A percentile compares a stretch with the other conserved stretches of the same genome.
phyloP scores from a whole-genome alignment of 2,888 invertebrate genomes.

The Noctua fimbriata region DNA sequence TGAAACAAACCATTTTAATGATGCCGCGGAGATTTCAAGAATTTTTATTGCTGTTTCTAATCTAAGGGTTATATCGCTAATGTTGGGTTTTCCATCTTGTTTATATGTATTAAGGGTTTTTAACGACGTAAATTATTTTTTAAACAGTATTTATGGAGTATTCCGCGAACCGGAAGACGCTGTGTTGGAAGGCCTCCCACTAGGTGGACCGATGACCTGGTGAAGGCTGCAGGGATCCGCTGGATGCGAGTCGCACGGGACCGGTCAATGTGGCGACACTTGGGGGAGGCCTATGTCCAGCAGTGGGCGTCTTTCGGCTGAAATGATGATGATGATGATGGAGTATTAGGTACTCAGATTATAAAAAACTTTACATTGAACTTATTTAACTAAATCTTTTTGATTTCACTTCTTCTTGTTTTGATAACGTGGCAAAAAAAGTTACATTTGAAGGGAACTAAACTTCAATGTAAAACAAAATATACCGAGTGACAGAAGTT shows the following conservation, averaged over 20 bases:
- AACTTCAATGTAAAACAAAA: background rate
- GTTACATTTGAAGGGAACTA: background rate
- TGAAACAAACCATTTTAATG: slow-evolving; percentile 76
- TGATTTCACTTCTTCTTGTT: background rate
- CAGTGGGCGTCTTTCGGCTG: too few relatives aligned
- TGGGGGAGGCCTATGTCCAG: too few relatives aligned
- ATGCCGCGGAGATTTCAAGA: slow-evolving; percentile 67
- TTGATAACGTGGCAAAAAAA: background rate
- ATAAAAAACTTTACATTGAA: background rate
- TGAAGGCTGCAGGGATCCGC: too few relatives aligned
- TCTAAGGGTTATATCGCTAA: slow-evolving; percentile 20
- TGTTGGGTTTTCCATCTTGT: slow-evolving; percentile 16
- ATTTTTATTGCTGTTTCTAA: slow-evolving; percentile 52
- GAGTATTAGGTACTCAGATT: background rate
- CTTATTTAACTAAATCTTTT: background rate
- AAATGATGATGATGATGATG: too few relatives aligned
- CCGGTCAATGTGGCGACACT: too few relatives aligned
- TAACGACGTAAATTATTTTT: background rate
- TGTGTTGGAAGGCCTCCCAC: too few relatives aligned
- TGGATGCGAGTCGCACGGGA: too few relatives aligned
- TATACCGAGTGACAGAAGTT: background rate
- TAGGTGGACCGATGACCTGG: too few relatives aligned
- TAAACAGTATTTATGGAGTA: background rate
- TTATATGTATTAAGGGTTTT: slow-evolving; percentile 12
- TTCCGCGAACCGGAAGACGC: too few relatives aligned